Conservation (phyloP, 2,797 vertebrate genomes). For the Bradypodion pumilum region DNA sequence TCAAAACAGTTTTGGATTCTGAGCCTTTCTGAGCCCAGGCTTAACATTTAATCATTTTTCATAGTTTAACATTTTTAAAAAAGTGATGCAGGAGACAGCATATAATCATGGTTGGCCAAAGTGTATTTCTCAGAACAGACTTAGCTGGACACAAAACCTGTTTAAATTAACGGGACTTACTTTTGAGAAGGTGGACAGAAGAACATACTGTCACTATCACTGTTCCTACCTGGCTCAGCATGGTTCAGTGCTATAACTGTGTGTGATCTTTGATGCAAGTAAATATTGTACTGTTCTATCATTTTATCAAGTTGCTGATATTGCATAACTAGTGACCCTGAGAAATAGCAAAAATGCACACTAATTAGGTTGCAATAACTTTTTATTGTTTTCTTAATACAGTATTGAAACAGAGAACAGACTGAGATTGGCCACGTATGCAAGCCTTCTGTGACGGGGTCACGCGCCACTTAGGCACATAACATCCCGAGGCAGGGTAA, state of each 20-base stretch:
- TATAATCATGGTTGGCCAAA: background rate
- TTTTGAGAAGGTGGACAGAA: background rate
- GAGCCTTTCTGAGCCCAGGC: too few relatives aligned
- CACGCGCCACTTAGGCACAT: too few relatives aligned
- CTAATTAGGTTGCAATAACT: background rate
- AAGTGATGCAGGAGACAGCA: too few relatives aligned
- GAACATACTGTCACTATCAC: background rate
- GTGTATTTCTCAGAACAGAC: background rate
- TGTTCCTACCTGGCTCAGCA: background rate
- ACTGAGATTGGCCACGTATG: background rate
- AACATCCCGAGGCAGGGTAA: too few relatives aligned
- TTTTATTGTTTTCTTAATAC: constrained; percentile 14
- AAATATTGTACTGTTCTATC: background rate
- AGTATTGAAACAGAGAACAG: background rate
- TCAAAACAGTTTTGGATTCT: background rate
- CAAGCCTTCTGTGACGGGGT: too few relatives aligned
- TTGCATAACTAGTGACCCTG: background rate
- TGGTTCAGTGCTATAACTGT: background rate
- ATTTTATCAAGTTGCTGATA: background rate
- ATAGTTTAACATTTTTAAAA: background rate
- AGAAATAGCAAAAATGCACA: background rate
- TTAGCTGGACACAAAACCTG: background rate
- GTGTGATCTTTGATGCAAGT: background rate
- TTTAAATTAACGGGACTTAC: background rate
- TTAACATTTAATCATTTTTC: background rate